A percentile compares a stretch with the other conserved stretches of the same genome.
phyloP scores from a whole-genome alignment of 2,888 invertebrate species.

The Andrena trimmerana region DNA sequence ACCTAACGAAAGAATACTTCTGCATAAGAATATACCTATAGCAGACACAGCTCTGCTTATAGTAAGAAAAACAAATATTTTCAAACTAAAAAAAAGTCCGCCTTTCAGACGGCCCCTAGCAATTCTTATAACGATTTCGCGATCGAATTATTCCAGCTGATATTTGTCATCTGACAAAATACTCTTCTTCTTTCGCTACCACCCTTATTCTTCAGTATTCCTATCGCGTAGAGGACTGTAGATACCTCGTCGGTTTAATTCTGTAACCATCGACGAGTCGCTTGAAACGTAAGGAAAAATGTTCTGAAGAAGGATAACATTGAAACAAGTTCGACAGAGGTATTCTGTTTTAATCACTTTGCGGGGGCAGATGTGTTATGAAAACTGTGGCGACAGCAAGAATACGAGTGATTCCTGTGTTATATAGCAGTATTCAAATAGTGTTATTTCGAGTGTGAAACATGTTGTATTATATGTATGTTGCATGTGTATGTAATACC shows the following conservation, averaged over 20 bases:
- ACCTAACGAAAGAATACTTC: slow-evolving; percentile 18
- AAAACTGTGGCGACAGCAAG: too few relatives aligned
- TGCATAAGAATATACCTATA: slow-evolving; percentile 1
- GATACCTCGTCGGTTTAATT: too few relatives aligned
- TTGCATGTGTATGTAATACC: slow-evolving; percentile 9
- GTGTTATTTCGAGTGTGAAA: neutral
- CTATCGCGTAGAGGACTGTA: too few relatives aligned
- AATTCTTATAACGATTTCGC: slow-evolving; percentile 1
- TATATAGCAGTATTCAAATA: slow-evolving; percentile 5
- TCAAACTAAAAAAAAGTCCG: neutral
- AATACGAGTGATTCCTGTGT: neutral
- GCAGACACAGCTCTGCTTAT: slow-evolving; percentile 5
- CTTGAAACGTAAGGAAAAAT: too few relatives aligned
- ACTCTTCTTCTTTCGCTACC: too few relatives aligned
- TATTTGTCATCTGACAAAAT: neutral
- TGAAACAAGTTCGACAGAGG: neutral
- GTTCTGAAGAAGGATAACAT: too few relatives aligned
- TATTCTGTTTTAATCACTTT: neutral
- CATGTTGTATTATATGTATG: slow-evolving; percentile 6
- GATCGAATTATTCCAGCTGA: neutral
- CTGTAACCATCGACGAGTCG: too few relatives aligned
- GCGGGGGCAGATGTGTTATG: neutral
- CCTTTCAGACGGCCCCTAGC: neutral
- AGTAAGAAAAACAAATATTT: slow-evolving; percentile 27
- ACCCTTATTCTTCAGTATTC: too few relatives aligned